phyloP scores from a whole-genome alignment of 1,140 invertebrate species.

The Caenorhabditis inopinata region DNA sequence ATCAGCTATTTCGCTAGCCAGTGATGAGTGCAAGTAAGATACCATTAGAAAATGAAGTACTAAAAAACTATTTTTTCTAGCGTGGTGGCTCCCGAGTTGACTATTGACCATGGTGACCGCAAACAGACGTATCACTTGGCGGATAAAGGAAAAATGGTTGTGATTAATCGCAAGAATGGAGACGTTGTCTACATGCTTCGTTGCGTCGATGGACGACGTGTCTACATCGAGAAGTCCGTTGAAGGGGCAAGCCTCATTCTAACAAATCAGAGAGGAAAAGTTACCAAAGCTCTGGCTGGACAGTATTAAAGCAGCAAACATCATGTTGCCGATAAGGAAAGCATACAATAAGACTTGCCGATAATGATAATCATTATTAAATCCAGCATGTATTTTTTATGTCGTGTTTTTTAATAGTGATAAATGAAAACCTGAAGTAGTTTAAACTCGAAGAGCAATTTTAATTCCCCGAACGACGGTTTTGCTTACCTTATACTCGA shows the following conservation, averaged over 20 bases:
- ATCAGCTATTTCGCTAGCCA: neutral
- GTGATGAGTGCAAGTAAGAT: neutral
- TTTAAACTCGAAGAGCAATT: too few species aligned
- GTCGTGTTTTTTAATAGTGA: neutral
- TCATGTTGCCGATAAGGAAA: neutral
- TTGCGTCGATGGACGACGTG: constrained; percentile 19
- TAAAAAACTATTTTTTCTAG: neutral
- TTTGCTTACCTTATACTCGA: constrained; percentile 81
- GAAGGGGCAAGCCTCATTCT: neutral
- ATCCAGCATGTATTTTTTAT: neutral
- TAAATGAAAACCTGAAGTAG: neutral
- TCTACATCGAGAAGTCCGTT: neutral
- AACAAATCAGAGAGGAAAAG: constrained; percentile 6
- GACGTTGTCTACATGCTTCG: constrained; percentile 27
- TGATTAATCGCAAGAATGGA: neutral
- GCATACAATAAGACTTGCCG: neutral
- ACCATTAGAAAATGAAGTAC: neutral
- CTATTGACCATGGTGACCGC: neutral
- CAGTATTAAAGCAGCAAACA: neutral
- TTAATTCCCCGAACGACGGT: too few species aligned
- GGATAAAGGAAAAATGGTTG: constrained; percentile 9
- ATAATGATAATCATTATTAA: neutral
- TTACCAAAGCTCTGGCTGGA: neutral
- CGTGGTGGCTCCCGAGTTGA: neutral
- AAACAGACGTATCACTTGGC: neutral